phyloP scores from a whole-genome alignment of 37 sponge, comb jelly and placozoan genomes.

The Geodia barretti region DNA sequence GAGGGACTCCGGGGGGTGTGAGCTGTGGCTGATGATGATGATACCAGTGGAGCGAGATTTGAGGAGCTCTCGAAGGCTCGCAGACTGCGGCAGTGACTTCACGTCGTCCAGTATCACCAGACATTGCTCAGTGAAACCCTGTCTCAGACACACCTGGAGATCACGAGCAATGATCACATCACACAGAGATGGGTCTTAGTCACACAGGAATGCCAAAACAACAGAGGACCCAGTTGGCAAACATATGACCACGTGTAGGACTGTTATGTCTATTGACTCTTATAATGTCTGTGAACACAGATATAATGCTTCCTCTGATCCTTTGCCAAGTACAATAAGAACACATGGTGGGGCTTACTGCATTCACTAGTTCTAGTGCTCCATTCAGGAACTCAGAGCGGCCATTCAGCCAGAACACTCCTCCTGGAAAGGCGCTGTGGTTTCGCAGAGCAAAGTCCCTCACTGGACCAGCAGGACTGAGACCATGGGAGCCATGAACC shows the following conservation, averaged over 20 bases:
- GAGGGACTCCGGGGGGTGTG: constrained; percentile 15
- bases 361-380: background rate
- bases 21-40: background rate
- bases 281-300: too few relatives aligned
- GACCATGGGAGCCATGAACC: constrained; percentile 28
- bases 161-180: too few relatives aligned
- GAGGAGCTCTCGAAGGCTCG: constrained; percentile 6
- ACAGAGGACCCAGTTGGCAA: too few relatives aligned
- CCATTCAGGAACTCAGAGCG: background rate
- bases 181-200: too few relatives aligned
- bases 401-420: constrained; percentile 40
- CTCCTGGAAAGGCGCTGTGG: constrained; percentile 41
- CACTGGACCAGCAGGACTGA: constrained; percentile 35
- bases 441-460: constrained; percentile 31
- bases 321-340: too few relatives aligned
- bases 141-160: too few relatives aligned
- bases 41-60: constrained; percentile 25
- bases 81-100: background rate
- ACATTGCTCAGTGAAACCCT: background rate
- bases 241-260: too few relatives aligned
- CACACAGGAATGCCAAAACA: too few relatives aligned
- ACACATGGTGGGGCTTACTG: background rate
- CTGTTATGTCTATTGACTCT: too few relatives aligned
- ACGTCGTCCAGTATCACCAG: constrained; percentile 47
- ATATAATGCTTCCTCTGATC: too few relatives aligned